phyloP scores from a whole-genome alignment of 1,140 invertebrate genomes.

The Drosophila aff. region DNA sequence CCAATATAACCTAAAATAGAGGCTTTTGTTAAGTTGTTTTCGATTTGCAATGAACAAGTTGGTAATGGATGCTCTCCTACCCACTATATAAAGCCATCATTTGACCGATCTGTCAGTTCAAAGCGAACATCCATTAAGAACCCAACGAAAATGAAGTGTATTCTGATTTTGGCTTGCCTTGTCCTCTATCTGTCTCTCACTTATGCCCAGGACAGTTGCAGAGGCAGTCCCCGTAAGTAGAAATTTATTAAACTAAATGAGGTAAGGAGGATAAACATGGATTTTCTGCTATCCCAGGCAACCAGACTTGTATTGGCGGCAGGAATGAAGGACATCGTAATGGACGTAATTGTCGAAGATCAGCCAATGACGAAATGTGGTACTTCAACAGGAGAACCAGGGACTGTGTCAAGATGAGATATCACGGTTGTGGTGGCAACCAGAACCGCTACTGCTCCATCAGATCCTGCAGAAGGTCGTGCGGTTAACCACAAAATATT shows the following conservation, averaged over 20 bases:
- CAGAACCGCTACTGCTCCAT: conserved; percentile 12
- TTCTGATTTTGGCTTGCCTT: conserved; percentile 4
- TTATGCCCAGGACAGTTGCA: background rate
- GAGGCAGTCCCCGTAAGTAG: background rate
- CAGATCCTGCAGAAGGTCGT: conserved; percentile 2
- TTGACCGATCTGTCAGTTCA: background rate
- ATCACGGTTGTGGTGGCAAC: conserved; percentile 20
- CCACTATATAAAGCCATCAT: conserved; percentile 3
- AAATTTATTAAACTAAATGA: background rate
- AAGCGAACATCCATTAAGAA: background rate
- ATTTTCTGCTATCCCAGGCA: background rate
- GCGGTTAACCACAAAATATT: background rate
- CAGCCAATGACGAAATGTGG: conserved; percentile 3
- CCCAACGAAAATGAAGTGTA: conserved; percentile 3
- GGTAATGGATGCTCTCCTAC: background rate
- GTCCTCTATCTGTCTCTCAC: background rate
- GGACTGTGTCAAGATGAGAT: conserved; percentile 5
- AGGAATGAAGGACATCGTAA: conserved; percentile 1
- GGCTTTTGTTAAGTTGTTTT: background rate
- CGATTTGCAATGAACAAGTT: background rate
- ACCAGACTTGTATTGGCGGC: conserved; percentile 1
- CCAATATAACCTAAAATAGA: background rate
- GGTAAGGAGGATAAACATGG: background rate
- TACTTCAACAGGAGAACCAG: background rate
- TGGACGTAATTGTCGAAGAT: background rate